Evolutionary conservation across 2,888 invertebrate genomes (phyloP).

Genomic region (Apodemia arnacis): DNA sequence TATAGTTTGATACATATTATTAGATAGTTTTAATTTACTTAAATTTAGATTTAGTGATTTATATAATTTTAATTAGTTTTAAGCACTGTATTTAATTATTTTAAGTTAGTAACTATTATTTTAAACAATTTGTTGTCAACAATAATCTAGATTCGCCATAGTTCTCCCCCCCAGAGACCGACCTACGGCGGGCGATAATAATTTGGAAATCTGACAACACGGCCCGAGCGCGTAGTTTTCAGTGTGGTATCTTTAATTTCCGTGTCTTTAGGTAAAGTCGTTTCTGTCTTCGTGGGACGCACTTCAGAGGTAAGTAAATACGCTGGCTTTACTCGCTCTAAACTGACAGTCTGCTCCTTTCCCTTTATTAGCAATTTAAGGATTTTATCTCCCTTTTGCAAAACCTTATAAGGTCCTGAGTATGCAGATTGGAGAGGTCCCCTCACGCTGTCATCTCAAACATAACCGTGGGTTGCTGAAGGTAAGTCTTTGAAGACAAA

Average conservation of each 20-base stretch:
- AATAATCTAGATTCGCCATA: not conserved
- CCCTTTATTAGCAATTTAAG: conserved; percentile 50
- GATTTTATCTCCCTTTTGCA: conserved; percentile 42
- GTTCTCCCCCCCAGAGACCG: conserved; percentile 25
- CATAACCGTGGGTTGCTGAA: conserved; percentile 65
- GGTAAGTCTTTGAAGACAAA: conserved; percentile 29
- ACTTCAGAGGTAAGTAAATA: conserved; percentile 41
- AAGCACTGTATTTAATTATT: too few species aligned
- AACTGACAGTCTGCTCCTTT: conserved; percentile 49
- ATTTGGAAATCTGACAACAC: conserved; percentile 11
- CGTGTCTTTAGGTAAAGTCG: not conserved
- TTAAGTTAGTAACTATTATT: too few species aligned
- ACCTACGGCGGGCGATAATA: conserved; percentile 17
- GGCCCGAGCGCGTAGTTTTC: conserved; percentile 15
- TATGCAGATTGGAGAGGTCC: conserved; percentile 40
- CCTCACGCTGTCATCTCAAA: conserved; percentile 59
- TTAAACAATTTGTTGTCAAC: too few species aligned
- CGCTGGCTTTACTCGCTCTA: conserved; percentile 81
- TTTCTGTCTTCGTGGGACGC: not conserved
- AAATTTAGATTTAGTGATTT: not conserved
- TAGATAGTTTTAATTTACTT: too few species aligned
- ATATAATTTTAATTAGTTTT: too few species aligned
- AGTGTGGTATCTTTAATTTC: not conserved
- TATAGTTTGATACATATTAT: too few species aligned
- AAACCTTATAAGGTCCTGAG: conserved; percentile 63